phyloP scores from a whole-genome alignment of 2,113 vertebrate genomes.

The Platanista minor region DNA sequence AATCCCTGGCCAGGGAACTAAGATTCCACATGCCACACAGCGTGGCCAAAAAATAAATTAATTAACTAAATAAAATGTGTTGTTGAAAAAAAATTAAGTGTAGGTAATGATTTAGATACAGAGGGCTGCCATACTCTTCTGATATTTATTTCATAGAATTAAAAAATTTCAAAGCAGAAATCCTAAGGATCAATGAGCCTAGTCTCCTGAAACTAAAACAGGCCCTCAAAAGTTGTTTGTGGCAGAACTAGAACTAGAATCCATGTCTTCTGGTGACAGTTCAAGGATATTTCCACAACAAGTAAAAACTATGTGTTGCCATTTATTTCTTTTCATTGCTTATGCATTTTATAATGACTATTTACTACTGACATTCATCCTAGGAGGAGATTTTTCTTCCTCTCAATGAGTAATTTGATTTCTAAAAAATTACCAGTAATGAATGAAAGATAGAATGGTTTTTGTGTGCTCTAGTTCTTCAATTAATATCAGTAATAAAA shows the following conservation, averaged over 20 bases:
- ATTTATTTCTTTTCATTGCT: conserved; percentile 23
- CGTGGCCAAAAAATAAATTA: too few species aligned
- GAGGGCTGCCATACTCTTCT: neutral
- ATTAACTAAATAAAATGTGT: too few species aligned
- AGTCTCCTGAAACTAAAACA: neutral
- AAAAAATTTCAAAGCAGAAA: neutral
- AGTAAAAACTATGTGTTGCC: neutral
- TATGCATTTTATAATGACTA: conserved; percentile 5
- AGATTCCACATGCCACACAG: too few species aligned
- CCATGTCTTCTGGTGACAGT: neutral
- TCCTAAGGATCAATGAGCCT: neutral
- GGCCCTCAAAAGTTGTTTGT: neutral
- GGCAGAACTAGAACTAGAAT: neutral
- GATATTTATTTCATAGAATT: neutral
- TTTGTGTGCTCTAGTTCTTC: conserved; percentile 25
- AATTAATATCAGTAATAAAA: conserved; percentile 9
- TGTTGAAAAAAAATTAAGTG: too few species aligned
- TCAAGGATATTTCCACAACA: neutral
- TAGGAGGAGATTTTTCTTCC: neutral
- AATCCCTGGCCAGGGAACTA: too few species aligned
- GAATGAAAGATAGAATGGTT: conserved; percentile 8
- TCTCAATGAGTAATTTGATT: conserved; percentile 25
- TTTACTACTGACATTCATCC: neutral
- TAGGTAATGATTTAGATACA: neutral
- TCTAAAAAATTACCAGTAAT: neutral